Conservation (phyloP, 2,797 vertebrate genomes). For the Syndactyla subalaris region DNA sequence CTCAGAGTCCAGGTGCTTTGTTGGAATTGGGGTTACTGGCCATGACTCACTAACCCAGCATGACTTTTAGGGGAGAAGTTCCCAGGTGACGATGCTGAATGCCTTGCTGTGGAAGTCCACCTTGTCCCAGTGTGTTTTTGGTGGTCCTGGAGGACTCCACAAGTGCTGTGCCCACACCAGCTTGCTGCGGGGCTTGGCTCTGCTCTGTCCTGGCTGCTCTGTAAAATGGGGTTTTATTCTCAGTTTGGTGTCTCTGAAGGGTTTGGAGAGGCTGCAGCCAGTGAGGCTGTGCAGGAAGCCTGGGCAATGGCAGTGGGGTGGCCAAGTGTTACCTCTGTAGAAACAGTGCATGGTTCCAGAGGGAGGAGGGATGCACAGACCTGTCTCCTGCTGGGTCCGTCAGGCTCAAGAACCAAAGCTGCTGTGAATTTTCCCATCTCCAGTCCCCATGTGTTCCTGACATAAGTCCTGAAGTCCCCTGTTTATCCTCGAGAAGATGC, state of each 20-base stretch:
- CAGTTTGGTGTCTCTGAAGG: background rate
- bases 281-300: fast-evolving
- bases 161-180: background rate
- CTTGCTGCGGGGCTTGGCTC: fast-evolving
- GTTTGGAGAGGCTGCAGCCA: background rate
- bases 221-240: background rate
- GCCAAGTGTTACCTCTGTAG: fast-evolving
- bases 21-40: fast-evolving
- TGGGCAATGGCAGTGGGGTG: background rate
- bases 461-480: fast-evolving
- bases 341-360: background rate
- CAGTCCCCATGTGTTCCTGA: background rate
- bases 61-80: background rate
- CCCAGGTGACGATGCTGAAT: fast-evolving
- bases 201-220: background rate
- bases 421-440: background rate
- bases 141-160: background rate
- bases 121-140: fast-evolving
- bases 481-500: background rate
- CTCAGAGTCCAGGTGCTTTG: background rate
- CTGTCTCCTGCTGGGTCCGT: background rate
- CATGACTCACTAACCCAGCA: fast-evolving
- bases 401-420: background rate
- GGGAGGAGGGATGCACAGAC: background rate
- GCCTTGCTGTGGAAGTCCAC: fast-evolving